Evolutionary conservation across 2,797 vertebrate genomes (phyloP), one percentile per base, ranked within the genome.

Genomic region (Syngnathus rostellatus): DNA sequence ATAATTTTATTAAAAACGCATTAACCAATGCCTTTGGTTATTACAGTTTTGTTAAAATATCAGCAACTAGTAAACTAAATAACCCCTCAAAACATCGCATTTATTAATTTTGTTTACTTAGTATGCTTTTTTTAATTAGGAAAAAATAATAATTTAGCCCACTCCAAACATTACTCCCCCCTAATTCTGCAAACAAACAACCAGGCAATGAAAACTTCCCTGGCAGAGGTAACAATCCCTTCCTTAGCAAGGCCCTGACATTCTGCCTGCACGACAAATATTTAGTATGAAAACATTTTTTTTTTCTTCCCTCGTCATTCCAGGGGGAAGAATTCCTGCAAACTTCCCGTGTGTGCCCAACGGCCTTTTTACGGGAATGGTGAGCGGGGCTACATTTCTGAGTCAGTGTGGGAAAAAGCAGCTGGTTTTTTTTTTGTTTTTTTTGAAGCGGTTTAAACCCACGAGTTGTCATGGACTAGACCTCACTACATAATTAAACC

Each of bases 381-480:
- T 67, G 81, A 74, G 69, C 68, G 71, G 25, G 71, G 72, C 75
- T 79, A 74, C 67, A 83, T 83, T 76, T 84, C 84, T 81, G 76
- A 85, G 77, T 86, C 78, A 84, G 70, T 80, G 75, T 81, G 75
- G 79, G 81, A 79, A 81, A 85, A 66, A 62, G 81, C 79, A 82
- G 77, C 75, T 68, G 71, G 67, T 62, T 78, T 76, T 75, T 62
- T 23, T 43, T 21, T 8, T 61, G 6, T 23, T 43, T 23, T 23
- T 45, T 25, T 51, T 51, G 2, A 51, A 31, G 31, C 31, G 50
- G 19, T 60, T 60, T n/a, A 60, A 82, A 85, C 76, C 74, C 69
- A 48, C n/a, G 68, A 63, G 62, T 58, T 25, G 51, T 77, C 71
- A 74, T 51, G 62, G 39, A 16, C n/a, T 45, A 16, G 12, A 62